These are phyloP conservation scores for Diabrotica undecimpunctata DNA, from an alignment of 1,140 invertebrate species.

Conservation along the genomic window DNA sequence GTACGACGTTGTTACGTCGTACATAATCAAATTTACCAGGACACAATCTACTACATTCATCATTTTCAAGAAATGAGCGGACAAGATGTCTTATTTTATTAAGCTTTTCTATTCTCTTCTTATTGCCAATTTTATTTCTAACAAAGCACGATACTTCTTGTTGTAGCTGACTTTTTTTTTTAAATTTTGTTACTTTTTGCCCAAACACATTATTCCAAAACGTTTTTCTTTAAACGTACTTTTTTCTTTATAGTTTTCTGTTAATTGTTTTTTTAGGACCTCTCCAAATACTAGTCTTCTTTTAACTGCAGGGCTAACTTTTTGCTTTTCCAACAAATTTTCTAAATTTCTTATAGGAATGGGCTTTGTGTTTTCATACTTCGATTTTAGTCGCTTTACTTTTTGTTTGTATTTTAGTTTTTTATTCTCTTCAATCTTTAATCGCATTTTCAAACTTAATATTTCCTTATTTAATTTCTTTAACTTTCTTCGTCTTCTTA, in stretches of 20 bases:
- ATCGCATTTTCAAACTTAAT: slow-evolving; percentile 2
- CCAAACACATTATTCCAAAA: too few species aligned
- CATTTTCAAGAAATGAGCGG: too few species aligned
- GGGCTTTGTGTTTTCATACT: slow-evolving; percentile 4
- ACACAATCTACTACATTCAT: slow-evolving; percentile 7
- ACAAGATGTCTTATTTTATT: too few species aligned
- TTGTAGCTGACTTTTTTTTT: too few species aligned
- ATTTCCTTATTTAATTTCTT: not conserved
- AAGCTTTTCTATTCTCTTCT: too few species aligned
- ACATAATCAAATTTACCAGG: not conserved
- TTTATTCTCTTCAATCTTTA: not conserved
- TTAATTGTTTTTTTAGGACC: too few species aligned
- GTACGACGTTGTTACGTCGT: not conserved
- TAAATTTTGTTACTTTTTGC: too few species aligned
- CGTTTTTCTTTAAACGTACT: too few species aligned
- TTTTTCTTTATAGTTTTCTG: too few species aligned
- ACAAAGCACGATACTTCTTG: too few species aligned
- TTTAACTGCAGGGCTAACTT: not conserved
- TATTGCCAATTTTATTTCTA: too few species aligned
- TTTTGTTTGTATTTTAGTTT: not conserved
- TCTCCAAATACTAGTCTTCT: too few species aligned
- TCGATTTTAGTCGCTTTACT: not conserved
- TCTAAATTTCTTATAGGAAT: not conserved
- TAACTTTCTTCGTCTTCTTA: slow-evolving; percentile 1
- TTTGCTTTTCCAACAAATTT: slow-evolving; percentile 2